Conservation (phyloP, 1,140 invertebrate genomes). For the Bombyx mori region DNA sequence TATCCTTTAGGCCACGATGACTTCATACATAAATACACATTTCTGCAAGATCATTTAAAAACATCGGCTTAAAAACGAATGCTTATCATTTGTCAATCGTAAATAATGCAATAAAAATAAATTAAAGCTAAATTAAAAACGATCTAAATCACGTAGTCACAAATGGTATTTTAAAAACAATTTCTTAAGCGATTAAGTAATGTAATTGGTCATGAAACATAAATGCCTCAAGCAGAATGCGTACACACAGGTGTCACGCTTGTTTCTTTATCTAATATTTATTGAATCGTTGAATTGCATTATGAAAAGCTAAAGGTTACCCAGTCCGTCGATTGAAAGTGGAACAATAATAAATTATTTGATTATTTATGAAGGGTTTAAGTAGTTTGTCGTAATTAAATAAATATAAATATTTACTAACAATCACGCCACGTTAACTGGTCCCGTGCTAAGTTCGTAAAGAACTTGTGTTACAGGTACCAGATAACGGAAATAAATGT, state of each 20-base stretch:
- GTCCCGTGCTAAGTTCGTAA: no score
- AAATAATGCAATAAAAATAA: not conserved
- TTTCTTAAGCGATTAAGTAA: conserved; percentile 12
- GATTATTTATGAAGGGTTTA: no score
- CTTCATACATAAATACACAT: not conserved
- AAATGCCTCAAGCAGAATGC: conserved; percentile 23
- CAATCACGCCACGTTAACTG: no score
- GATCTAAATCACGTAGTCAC: not conserved
- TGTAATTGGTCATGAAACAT: conserved; percentile 42
- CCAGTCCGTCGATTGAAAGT: no score
- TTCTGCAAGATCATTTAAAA: not conserved
- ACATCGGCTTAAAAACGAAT: not conserved
- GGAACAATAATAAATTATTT: no score
- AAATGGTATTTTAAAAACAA: not conserved
- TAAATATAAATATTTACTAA: no score
- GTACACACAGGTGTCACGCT: conserved; percentile 25
- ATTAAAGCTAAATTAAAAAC: not conserved
- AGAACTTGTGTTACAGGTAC: no score
- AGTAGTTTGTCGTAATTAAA: no score
- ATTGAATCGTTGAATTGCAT: conserved; percentile 5
- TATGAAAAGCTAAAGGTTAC: conserved; percentile 3
- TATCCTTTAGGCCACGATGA: no score
- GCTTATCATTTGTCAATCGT: not conserved
- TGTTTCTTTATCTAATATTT: conserved; percentile 24
- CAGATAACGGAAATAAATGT: no score